Conservation (phyloP, 2,797 vertebrate species). For the Chromis chromis region DNA sequence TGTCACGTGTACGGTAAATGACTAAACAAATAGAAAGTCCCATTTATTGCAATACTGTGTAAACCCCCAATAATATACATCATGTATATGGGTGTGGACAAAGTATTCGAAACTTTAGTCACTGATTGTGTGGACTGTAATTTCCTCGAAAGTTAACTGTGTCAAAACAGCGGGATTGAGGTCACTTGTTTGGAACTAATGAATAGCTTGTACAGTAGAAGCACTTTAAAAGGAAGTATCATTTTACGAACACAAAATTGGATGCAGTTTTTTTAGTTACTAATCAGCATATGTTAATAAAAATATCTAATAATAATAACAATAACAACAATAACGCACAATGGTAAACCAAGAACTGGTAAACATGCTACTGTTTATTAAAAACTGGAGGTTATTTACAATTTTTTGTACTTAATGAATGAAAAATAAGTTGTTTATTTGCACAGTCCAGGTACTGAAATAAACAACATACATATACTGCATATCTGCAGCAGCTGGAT, state of each 20-base stretch:
- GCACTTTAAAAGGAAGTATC: neutral
- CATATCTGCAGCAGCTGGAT: too few relatives aligned
- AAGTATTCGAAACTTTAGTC: neutral
- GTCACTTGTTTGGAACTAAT: neutral
- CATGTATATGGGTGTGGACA: neutral
- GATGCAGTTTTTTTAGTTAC: neutral
- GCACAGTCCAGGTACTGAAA: too few relatives aligned
- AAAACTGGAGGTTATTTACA: too few relatives aligned
- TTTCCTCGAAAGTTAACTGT: neutral
- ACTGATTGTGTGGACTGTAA: neutral
- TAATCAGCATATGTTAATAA: neutral
- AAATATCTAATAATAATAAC: too few relatives aligned
- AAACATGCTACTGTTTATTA: too few relatives aligned
- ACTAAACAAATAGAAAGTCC: constrained; percentile 15
- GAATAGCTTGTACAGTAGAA: neutral
- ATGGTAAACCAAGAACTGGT: too few relatives aligned
- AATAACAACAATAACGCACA: too few relatives aligned
- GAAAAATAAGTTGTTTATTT: too few relatives aligned
- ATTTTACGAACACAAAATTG: neutral
- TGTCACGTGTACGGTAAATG: neutral
- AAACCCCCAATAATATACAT: neutral
- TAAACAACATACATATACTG: too few relatives aligned
- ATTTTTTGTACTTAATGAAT: too few relatives aligned
- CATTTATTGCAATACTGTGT: neutral
- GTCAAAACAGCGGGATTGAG: neutral